phyloP scores from a whole-genome alignment of 2,888 invertebrate species.

The Thera obeliscata region DNA sequence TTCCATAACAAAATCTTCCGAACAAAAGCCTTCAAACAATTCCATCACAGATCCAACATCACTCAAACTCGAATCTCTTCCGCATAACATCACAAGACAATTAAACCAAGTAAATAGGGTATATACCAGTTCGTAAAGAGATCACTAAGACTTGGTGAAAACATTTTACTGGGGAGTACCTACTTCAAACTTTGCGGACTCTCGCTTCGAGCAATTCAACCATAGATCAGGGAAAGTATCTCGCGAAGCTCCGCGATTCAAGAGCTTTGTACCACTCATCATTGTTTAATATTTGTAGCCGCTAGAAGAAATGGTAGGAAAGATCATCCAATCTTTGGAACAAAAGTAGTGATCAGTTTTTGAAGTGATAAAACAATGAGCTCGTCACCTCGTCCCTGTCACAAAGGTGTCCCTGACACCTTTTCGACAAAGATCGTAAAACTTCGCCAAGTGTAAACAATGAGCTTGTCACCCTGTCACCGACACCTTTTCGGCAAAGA shows the following conservation, averaged over 20 bases:
- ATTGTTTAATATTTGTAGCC: no score
- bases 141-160: constrained; percentile 60
- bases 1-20: constrained; percentile 27
- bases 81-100: constrained; percentile 51
- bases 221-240: constrained; percentile 32
- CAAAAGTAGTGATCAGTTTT: no score
- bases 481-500: no score
- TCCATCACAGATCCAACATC: constrained; percentile 35
- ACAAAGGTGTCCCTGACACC: no score
- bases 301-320: no score
- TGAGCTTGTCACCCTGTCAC: no score
- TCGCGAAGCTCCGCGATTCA: not conserved
- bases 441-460: no score
- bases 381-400: no score
- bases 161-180: constrained; percentile 68
- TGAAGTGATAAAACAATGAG: no score
- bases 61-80: constrained; percentile 36
- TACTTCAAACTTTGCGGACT: constrained; percentile 67
- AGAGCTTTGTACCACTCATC: no score
- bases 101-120: constrained; percentile 63
- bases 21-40: constrained; percentile 33
- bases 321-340: no score
- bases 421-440: no score
- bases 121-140: constrained; percentile 62
- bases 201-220: constrained; percentile 61